Evolutionary conservation across 2,113 vertebrate species (phyloP).

Genomic region (Pollachius pollachius): DNA sequence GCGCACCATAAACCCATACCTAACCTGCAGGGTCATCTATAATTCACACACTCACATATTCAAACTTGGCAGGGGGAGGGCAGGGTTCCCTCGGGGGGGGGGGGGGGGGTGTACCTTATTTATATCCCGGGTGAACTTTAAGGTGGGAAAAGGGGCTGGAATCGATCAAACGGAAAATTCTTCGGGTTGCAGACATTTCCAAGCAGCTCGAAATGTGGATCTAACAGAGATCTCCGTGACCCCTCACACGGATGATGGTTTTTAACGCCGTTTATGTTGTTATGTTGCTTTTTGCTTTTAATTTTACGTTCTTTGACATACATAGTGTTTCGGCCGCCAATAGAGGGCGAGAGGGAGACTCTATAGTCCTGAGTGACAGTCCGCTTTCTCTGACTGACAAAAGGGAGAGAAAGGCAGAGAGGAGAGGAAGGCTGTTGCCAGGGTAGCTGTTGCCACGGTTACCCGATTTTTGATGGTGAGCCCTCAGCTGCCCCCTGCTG

Average conservation of each 20-base stretch:
- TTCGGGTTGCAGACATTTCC: too few relatives aligned
- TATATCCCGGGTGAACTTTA: background rate
- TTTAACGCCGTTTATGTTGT: background rate
- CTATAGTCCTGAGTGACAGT: conserved; percentile 65
- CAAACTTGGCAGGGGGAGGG: conserved; percentile 14
- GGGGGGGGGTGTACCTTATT: background rate
- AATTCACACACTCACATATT: conserved; percentile 46
- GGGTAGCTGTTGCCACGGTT: conserved; percentile 73
- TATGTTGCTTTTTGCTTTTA: background rate
- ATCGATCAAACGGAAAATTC: too few relatives aligned
- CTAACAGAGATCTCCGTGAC: background rate
- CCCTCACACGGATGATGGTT: too few relatives aligned
- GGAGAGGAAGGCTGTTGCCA: conserved; percentile 71
- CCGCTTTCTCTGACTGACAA: conserved; percentile 70
- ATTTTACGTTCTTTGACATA: conserved; percentile 15
- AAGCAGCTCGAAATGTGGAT: too few relatives aligned
- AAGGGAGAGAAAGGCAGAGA: conserved; percentile 52
- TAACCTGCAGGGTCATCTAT: conserved; percentile 42
- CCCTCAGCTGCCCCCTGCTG: conserved; percentile 63
- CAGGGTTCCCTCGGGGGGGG: background rate
- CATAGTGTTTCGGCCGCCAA: conserved; percentile 31
- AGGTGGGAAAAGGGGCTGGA: background rate
- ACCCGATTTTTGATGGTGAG: conserved; percentile 53
- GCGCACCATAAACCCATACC: conserved; percentile 20
- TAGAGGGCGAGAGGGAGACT: conserved; percentile 50